A percentile compares a stretch with the other conserved stretches of the same genome.
These are phyloP conservation scores for Chionoecetes opilio DNA, from an alignment of 1,140 invertebrate genomes.

Conservation along the genomic window DNA sequence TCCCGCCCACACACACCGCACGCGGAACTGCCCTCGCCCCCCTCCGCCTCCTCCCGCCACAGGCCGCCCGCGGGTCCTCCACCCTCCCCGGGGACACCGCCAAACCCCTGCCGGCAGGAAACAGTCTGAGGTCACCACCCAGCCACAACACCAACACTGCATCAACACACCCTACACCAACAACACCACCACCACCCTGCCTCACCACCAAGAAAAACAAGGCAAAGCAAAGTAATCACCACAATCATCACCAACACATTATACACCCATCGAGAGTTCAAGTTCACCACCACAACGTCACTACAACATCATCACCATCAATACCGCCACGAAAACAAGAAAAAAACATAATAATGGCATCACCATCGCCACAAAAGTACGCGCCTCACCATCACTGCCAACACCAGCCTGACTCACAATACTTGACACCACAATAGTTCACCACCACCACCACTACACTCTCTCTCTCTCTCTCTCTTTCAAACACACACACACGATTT, in stretches of 20 bases:
- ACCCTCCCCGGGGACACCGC: constrained; percentile 69
- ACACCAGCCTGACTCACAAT: not conserved
- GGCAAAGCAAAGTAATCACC: not conserved
- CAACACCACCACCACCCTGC: constrained; percentile 39
- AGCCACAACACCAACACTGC: not conserved
- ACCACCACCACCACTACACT: no score
- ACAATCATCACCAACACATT: not conserved
- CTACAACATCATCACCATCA: not conserved
- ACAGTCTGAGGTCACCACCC: constrained; percentile 71
- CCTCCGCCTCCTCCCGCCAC: constrained; percentile 64
- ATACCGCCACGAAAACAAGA: not conserved
- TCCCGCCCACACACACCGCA: constrained; percentile 79
- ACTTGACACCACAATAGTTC: no score
- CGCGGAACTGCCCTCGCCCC: constrained; percentile 69
- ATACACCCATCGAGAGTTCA: not conserved
- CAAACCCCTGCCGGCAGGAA: constrained; percentile 75
- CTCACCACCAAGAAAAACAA: constrained; percentile 1
- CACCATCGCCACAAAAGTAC: not conserved
- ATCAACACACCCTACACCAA: not conserved
- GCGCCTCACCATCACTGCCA: not conserved
- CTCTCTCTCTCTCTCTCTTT: no score
- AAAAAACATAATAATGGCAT: no score
- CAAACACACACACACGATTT: no score
- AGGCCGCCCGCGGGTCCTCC: constrained; percentile 50
- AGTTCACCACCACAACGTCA: not conserved